Percentiles rank a stretch among this genome's conserved stretches.
Evolutionary conservation across 2,797 vertebrate species (phyloP).

Genomic region (Eupleurogrammus muticus): DNA sequence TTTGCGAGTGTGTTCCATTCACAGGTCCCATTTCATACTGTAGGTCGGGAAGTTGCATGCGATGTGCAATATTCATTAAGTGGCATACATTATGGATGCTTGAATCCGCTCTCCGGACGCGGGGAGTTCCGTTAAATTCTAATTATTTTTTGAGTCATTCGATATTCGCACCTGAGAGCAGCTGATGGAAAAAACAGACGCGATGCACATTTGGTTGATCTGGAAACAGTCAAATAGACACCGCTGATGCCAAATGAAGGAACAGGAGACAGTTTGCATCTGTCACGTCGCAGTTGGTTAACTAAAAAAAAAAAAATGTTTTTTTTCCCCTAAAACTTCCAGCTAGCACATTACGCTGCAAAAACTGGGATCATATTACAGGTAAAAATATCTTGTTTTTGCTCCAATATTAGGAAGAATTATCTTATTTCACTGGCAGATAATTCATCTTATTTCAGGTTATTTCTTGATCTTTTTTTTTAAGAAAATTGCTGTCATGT

Average conservation of each 20-base stretch:
- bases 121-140: slow-evolving; percentile 29
- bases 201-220: background rate
- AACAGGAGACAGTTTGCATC: slow-evolving; percentile 12
- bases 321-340: background rate
- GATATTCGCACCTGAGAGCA: slow-evolving; percentile 35
- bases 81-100: slow-evolving; percentile 70
- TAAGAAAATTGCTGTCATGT: too few species aligned
- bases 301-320: background rate
- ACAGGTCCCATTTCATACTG: slow-evolving; percentile 64
- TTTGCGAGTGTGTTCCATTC: slow-evolving; percentile 40
- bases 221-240: slow-evolving; percentile 3
- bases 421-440: too few species aligned
- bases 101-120: slow-evolving; percentile 48
- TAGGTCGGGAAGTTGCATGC: slow-evolving; percentile 85
- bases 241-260: background rate
- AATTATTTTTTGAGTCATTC: slow-evolving; percentile 38
- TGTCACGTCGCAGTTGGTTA: background rate
- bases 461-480: too few species aligned
- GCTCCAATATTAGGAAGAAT: background rate
- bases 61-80: slow-evolving; percentile 82
- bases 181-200: slow-evolving; percentile 12
- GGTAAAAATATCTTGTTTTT: too few species aligned
- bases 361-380: too few species aligned
- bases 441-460: too few species aligned
- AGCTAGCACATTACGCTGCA: background rate